Conservation (phyloP, 2,888 invertebrate species). For the Augiades crinisus region DNA sequence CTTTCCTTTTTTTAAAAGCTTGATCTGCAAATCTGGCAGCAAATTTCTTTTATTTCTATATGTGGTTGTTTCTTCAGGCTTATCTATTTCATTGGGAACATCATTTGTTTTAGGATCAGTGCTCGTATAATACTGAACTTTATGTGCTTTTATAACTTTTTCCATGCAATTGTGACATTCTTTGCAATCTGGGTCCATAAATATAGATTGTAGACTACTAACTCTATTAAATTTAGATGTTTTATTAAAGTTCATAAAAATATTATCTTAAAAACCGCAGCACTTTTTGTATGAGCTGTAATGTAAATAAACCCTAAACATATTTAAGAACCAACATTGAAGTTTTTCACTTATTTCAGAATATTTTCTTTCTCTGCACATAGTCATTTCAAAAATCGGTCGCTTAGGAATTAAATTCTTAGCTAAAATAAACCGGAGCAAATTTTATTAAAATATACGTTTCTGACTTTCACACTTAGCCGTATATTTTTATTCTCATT, state of each 20-base stretch:
- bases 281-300: too few relatives aligned
- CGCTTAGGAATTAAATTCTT: background rate
- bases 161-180: constrained; percentile 54
- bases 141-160: constrained; percentile 45
- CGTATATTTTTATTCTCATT: background rate
- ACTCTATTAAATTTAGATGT: constrained; percentile 35
- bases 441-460: background rate
- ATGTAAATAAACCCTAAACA: too few relatives aligned
- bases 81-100: constrained; percentile 39
- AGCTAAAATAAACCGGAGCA: background rate
- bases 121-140: constrained; percentile 30
- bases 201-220: constrained; percentile 43
- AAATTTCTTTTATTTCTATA: constrained; percentile 41
- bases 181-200: constrained; percentile 44
- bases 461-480: background rate
- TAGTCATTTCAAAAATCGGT: background rate
- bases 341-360: too few relatives aligned
- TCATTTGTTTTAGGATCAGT: constrained; percentile 34
- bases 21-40: constrained; percentile 18
- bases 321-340: too few relatives aligned
- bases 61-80: constrained; percentile 30
- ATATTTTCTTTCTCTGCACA: background rate
- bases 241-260: constrained; percentile 40
- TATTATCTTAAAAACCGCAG: too few relatives aligned
- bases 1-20: constrained; percentile 28